These are phyloP conservation scores for Otolemur garnettii DNA, from an alignment of 2,113 vertebrate species.

Conservation along the genomic window DNA sequence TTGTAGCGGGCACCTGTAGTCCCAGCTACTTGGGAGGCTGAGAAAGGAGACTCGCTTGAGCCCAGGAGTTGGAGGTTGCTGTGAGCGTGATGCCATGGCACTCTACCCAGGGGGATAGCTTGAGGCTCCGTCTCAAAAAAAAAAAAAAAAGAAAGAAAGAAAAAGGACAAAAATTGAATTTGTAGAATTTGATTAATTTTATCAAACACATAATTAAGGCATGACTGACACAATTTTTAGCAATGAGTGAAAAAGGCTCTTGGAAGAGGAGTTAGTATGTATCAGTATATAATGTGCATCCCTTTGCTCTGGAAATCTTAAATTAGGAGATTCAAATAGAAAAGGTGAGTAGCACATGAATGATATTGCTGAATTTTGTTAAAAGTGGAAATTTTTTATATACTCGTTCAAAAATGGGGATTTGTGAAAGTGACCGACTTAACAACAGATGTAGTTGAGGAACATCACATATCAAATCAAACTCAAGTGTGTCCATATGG, in stretches of 20 bases:
- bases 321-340: not conserved
- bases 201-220: not conserved
- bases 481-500: not conserved
- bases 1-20: too few relatives aligned
- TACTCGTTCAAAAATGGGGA: not conserved
- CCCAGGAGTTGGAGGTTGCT: too few relatives aligned
- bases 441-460: not conserved
- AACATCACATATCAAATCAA: not conserved
- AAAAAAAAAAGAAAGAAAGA: too few relatives aligned
- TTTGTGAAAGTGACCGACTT: not conserved
- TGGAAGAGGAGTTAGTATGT: not conserved
- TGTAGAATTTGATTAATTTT: not conserved
- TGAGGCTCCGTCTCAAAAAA: too few relatives aligned
- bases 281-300: not conserved
- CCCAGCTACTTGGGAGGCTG: too few relatives aligned
- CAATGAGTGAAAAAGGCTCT: not conserved
- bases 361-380: not conserved
- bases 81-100: too few relatives aligned
- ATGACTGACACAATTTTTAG: conserved; percentile 5
- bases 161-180: not conserved
- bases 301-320: not conserved
- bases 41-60: too few relatives aligned
- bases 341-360: not conserved
- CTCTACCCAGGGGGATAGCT: too few relatives aligned
- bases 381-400: not conserved